Percentiles rank a stretch among this genome's conserved stretches.
Evolutionary conservation across 1,140 invertebrate species (phyloP).

Genomic region (Melanaphis sacchari): DNA sequence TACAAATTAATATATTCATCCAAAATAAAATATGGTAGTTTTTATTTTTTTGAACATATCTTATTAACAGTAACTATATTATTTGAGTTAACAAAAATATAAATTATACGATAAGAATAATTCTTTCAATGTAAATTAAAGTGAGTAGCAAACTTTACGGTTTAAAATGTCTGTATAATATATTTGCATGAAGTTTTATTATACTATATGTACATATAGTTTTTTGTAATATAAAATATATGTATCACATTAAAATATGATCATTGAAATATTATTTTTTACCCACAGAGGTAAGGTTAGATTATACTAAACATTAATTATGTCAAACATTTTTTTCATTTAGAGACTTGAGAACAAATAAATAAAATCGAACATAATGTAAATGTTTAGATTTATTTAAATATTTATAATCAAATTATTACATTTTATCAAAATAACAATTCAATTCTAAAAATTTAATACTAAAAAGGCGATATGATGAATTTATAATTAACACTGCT

Average conservation of each 20-base stretch:
- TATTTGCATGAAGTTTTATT: too few relatives aligned
- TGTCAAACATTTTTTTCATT: too few relatives aligned
- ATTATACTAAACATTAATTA: too few relatives aligned
- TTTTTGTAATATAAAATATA: not conserved
- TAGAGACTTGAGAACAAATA: not conserved
- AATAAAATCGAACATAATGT: not conserved
- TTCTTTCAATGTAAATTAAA: not conserved
- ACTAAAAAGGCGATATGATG: too few relatives aligned
- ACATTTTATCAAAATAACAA: too few relatives aligned
- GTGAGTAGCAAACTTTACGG: not conserved
- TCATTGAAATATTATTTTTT: not conserved
- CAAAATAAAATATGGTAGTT: not conserved
- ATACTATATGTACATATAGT: too few relatives aligned
- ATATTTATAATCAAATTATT: not conserved
- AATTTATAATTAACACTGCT: too few relatives aligned
- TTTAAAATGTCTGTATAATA: not conserved
- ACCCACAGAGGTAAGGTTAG: too few relatives aligned
- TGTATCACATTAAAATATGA: not conserved
- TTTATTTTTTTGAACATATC: not conserved
- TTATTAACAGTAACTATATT: not conserved
- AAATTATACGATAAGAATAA: not conserved
- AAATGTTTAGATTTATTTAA: not conserved
- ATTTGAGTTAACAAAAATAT: not conserved
- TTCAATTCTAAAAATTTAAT: not conserved
- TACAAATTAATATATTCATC: not conserved